A percentile compares a stretch with the other conserved stretches of the same genome.
phyloP scores from a whole-genome alignment of 2,888 invertebrate genomes.

The Caenorhabditis drosophilae region DNA sequence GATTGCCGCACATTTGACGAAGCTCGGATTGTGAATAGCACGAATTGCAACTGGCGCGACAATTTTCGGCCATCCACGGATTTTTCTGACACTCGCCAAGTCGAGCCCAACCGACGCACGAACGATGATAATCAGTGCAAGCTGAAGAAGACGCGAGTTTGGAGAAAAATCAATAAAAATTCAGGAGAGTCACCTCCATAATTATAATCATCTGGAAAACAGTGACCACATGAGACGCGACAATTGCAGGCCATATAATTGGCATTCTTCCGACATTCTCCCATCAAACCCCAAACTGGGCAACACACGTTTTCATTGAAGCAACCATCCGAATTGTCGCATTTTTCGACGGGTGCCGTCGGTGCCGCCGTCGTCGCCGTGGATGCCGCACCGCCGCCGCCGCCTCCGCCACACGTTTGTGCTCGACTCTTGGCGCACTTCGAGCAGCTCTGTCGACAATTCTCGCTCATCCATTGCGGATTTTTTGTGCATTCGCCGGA shows the following conservation, averaged over 20 bases:
- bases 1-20: slow-evolving; percentile 36
- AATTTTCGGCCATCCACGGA: slow-evolving; percentile 65
- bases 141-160: slow-evolving; percentile 31
- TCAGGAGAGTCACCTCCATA: slow-evolving; percentile 50
- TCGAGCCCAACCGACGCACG: slow-evolving; percentile 55
- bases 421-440: slow-evolving; percentile 51
- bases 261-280: slow-evolving; percentile 50
- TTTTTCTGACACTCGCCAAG: slow-evolving; percentile 60
- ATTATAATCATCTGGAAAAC: slow-evolving; percentile 61
- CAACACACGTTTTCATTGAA: slow-evolving; percentile 66
- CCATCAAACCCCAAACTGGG: slow-evolving; percentile 51
- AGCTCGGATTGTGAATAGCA: slow-evolving; percentile 47
- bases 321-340: slow-evolving; percentile 59
- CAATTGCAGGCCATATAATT: slow-evolving; percentile 67
- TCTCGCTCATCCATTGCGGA: slow-evolving; percentile 63
- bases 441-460: slow-evolving; percentile 58
- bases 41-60: slow-evolving; percentile 44
- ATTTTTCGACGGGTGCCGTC: slow-evolving; percentile 21
- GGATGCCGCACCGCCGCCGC: slow-evolving; percentile 36
- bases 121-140: slow-evolving; percentile 55
- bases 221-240: slow-evolving; percentile 64
- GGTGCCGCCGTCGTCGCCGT: slow-evolving; percentile 25
- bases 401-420: slow-evolving; percentile 49
- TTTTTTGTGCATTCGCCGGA: slow-evolving; percentile 61
- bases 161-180: neutral